Evolutionary conservation across 2,888 invertebrate species (phyloP), one percentile per base, ranked within the genome.

Genomic region (Phalera bucephala): DNA sequence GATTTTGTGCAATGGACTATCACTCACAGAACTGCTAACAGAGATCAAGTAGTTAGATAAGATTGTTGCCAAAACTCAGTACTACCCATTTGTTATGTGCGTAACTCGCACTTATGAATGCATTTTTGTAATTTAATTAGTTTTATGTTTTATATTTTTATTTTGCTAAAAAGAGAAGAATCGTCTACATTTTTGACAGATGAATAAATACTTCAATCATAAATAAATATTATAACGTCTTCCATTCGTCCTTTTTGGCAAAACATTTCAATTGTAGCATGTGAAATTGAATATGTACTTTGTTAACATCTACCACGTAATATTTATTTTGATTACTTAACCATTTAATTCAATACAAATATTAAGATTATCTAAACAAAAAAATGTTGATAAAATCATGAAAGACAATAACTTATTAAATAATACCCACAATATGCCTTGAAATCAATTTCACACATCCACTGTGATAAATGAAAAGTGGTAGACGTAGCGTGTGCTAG

Each of bases 101-200:
- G 63, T 57, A 45, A 45, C 55, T 55, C 70, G 78, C 73, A 73
- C 74, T 68, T 65, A 74, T 75, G 65, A 72, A 74, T 86, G 88
- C 88, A 88, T 88, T 89, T 81, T 79, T 78, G 74, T 88, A 85
- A 84, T 82, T 80, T 87, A 83, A 79, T 80, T 84, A 85, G 73
- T 66, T 74, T 77, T 70, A 73, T 69, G 64, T 73, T 72, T 69
- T 67, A 69, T 64, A 64, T 69, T 64, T 68, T 70, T 73, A 72
- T 63, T 71, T 77, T 72, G 70, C 69, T 73, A 57, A 74, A 75
- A 72, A 72, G 68, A 78, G 66, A 72, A 64, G 61, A 60, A 52
- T 57, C 53, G 54, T 63, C 48, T 47, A 66, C 65, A 65, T 59
- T 38, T 27, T 59, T 55, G 53, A 67, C 57, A 58, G 56, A 59